Evolutionary conservation across 2,888 invertebrate genomes (phyloP), one percentile per base, ranked within the genome.

Genomic region (Cybosia mesomella): DNA sequence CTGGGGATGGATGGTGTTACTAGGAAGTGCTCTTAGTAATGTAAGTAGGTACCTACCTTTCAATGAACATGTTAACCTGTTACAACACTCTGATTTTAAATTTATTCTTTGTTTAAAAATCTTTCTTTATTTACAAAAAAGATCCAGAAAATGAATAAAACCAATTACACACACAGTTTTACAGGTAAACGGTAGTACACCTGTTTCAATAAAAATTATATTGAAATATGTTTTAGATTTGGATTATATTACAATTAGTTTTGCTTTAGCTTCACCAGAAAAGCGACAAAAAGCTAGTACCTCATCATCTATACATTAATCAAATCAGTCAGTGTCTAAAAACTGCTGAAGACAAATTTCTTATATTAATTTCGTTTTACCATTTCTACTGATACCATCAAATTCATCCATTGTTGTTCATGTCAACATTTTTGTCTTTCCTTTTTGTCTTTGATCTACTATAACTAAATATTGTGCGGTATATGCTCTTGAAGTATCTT

Each of bases 1-100:
- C 0, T 97, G 96, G 96, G 97, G 97, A 0, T 97, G 97, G 97
- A 94, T 97, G 89, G 95, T 97, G 2, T 94, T 97, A 8, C 84
- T 96, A 63, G 97, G 97, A 57, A 95, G 96, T 32, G 96, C 96
- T 58, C 74, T 96, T 15, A 95, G 96, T 71, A 97, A 97, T 91
- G 97, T 97, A 91, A 95, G 96, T 95, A n/a, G n/a, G n/a, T n/a
- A n/a, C n/a, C n/a, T n/a, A 70, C 53, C 9, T 32, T 49, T 21
- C 7, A 21, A 10, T 13, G 24, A 2, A 9, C 0, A 28, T 24
- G 22, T 34, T 21, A 21, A 10, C n/a, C 4, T 5, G 13, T 1
- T 36, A 13, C 36, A 36, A 36, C 36, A 36, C 36, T 36, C 2
- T 4, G 5, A 34, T 8, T 34, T 2, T 36, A 11, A 10, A 1